Percentiles rank a stretch among this genome's conserved stretches.
phyloP scores from a whole-genome alignment of 2,888 invertebrate species.

The Melipona beecheii region DNA sequence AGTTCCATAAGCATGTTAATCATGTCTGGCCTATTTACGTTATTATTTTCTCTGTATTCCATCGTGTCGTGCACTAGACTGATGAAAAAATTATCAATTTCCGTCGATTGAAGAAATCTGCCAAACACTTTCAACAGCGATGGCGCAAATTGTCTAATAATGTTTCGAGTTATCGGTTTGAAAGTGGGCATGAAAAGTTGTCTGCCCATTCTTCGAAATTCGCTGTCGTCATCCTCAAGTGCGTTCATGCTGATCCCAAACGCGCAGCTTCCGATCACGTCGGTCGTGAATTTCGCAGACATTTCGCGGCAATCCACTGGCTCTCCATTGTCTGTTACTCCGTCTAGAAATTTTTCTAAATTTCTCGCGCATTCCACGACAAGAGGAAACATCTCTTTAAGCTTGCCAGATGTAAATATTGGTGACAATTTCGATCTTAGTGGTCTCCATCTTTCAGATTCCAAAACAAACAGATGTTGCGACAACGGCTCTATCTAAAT shows the following conservation, averaged over 20 bases:
- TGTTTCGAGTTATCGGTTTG: neutral
- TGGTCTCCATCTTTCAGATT: conserved; percentile 84
- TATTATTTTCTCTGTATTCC: neutral
- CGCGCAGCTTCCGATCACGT: neutral
- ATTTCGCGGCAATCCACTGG: conserved; percentile 54
- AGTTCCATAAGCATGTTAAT: neutral
- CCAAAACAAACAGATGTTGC: conserved; percentile 82
- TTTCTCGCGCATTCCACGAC: conserved; percentile 83
- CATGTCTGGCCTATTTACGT: neutral
- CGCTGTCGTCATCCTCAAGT: neutral
- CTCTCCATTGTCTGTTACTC: conserved; percentile 62
- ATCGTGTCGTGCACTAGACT: conserved; percentile 80
- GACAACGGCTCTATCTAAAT: conserved; percentile 82
- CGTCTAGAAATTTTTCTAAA: conserved; percentile 82
- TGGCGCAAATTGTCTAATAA: neutral
- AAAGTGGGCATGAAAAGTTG: neutral
- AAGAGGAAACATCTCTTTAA: conserved; percentile 85
- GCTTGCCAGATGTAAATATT: conserved; percentile 84
- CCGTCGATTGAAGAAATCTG: neutral
- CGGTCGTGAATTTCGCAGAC: neutral
- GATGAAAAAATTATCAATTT: conserved; percentile 77
- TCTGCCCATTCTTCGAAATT: neutral
- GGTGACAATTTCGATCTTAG: conserved; percentile 84
- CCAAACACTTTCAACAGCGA: neutral
- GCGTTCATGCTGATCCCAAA: neutral